A percentile compares a stretch with the other conserved stretches of the same genome.
These are phyloP conservation scores for Acleris holmiana DNA, from an alignment of 2,888 invertebrate species.

Conservation along the genomic window DNA sequence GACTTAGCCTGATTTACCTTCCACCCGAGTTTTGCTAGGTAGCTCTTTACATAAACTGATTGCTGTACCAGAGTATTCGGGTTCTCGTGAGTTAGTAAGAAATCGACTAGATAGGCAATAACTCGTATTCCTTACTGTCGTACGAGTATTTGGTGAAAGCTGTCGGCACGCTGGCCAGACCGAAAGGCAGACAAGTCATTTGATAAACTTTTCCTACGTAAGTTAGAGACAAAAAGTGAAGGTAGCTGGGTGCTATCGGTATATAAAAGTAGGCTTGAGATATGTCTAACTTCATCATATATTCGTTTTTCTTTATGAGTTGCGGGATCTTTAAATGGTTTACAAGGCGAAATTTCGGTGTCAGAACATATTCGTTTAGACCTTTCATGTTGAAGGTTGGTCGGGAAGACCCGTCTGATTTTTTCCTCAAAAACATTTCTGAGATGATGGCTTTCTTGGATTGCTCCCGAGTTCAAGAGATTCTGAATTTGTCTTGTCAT, in stretches of 20 bases:
- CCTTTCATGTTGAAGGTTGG: too few relatives aligned
- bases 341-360: too few relatives aligned
- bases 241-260: conserved; percentile 3
- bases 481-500: too few relatives aligned
- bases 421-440: background rate
- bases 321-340: too few relatives aligned
- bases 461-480: too few relatives aligned
- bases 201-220: conserved; percentile 8
- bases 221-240: conserved; percentile 3
- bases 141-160: conserved; percentile 15
- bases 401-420: background rate
- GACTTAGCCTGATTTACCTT: background rate
- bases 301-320: background rate
- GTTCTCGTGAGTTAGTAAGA: conserved; percentile 5
- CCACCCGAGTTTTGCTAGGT: too few relatives aligned
- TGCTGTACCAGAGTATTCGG: conserved; percentile 35
- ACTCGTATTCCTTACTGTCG: conserved; percentile 9
- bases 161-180: conserved; percentile 14
- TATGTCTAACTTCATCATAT: conserved; percentile 18
- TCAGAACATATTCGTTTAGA: too few relatives aligned
- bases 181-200: conserved; percentile 21
- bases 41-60: conserved; percentile 13
- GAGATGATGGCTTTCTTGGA: too few relatives aligned
- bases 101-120: conserved; percentile 11
- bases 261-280: conserved; percentile 11